phyloP scores from a whole-genome alignment of 2,888 invertebrate genomes.

The Philereme vetulata region DNA sequence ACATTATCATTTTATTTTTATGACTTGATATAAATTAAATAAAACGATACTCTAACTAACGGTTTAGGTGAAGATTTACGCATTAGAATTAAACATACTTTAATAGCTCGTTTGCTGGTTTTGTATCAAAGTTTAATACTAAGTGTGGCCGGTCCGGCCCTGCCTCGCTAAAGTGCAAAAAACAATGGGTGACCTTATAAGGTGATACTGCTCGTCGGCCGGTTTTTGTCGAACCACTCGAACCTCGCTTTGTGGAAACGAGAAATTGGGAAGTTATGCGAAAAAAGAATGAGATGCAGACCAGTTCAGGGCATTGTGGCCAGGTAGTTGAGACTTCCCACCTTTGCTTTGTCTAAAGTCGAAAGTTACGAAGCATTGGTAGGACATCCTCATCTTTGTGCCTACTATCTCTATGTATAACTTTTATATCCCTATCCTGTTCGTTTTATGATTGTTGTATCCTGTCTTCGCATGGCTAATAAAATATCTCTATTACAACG shows the following conservation, averaged over 20 bases:
- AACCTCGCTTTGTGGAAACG: constrained; percentile 44
- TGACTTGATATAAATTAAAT: constrained; percentile 16
- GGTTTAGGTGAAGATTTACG: constrained; percentile 12
- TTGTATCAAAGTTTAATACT: constrained; percentile 15
- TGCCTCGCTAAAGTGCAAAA: constrained; percentile 50
- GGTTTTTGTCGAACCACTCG: constrained; percentile 50
- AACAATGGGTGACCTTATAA: constrained; percentile 70
- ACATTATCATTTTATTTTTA: constrained; percentile 19
- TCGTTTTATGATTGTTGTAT: background rate
- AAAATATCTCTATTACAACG: background rate
- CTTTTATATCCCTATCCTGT: background rate
- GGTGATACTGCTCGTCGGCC: constrained; percentile 51
- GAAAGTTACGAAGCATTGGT: constrained; percentile 1
- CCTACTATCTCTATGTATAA: background rate
- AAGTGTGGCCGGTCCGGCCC: constrained; percentile 32
- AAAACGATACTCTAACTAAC: constrained; percentile 19
- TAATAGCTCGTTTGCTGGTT: constrained; percentile 10
- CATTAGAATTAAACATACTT: constrained; percentile 10
- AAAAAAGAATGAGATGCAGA: constrained; percentile 49
- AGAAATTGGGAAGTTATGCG: constrained; percentile 53
- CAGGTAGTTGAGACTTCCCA: constrained; percentile 25
- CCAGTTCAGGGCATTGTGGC: constrained; percentile 28
- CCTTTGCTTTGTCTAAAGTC: constrained; percentile 15
- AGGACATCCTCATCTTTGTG: background rate
- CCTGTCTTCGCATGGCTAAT: background rate